Evolutionary conservation across 1,140 invertebrate genomes (phyloP).

Genomic region (Drosophila dunni): DNA sequence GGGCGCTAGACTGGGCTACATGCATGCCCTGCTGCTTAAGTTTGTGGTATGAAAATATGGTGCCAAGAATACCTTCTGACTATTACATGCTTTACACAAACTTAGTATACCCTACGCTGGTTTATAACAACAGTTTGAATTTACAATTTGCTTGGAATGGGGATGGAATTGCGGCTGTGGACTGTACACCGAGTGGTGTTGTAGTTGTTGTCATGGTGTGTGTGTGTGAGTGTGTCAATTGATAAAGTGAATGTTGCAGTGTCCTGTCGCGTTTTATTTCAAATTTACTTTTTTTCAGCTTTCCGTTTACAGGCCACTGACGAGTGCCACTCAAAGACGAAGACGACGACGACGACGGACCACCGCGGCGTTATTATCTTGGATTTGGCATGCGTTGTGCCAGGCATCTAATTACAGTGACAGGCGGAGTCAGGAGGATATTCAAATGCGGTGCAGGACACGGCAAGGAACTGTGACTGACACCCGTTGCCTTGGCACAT

Average conservation of each 20-base stretch:
- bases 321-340: slow-evolving; percentile 68
- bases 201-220: slow-evolving; percentile 71
- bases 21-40: no score
- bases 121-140: slow-evolving; percentile 65
- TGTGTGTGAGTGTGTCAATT: slow-evolving; percentile 58
- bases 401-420: slow-evolving; percentile 76
- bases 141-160: slow-evolving; percentile 73
- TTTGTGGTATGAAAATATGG: no score
- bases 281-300: slow-evolving; percentile 19
- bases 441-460: slow-evolving; percentile 51
- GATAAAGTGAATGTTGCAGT: slow-evolving; percentile 70
- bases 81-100: no score
- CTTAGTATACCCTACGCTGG: no score
- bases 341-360: slow-evolving; percentile 50
- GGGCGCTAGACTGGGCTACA: no score
- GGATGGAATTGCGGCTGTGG: neutral
- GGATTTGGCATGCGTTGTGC: slow-evolving; percentile 70
- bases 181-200: slow-evolving; percentile 36
- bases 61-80: no score
- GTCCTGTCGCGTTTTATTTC: slow-evolving; percentile 66
- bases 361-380: slow-evolving; percentile 79
- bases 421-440: slow-evolving; percentile 49
- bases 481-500: slow-evolving; percentile 64
- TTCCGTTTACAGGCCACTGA: slow-evolving; percentile 65
- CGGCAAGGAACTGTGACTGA: slow-evolving; percentile 45